phyloP scores from a whole-genome alignment of 1,140 invertebrate genomes.

The Stratiolaelaps scimitus region DNA sequence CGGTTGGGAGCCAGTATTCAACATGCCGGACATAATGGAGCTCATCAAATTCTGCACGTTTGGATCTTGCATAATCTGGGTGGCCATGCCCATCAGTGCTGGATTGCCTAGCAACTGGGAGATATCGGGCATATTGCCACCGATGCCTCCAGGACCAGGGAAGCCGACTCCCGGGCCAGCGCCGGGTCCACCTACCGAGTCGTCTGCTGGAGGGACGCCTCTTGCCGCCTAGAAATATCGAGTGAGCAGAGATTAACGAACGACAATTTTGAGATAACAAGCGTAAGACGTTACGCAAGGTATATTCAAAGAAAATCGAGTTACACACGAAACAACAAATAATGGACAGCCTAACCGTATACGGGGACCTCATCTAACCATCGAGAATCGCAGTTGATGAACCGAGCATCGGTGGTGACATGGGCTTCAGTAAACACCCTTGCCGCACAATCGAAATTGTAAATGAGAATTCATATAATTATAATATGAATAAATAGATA shows the following conservation, averaged over 20 bases:
- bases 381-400: no score
- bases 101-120: constrained; percentile 57
- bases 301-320: constrained; percentile 22
- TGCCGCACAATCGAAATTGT: no score
- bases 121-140: constrained; percentile 44
- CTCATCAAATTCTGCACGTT: constrained; percentile 56
- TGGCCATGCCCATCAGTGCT: constrained; percentile 58
- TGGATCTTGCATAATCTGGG: constrained; percentile 61
- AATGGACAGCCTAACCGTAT: no score
- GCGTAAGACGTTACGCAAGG: not conserved
- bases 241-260: not conserved
- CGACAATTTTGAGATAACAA: not conserved
- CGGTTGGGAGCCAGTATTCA: constrained; percentile 7
- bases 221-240: constrained; percentile 3
- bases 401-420: no score
- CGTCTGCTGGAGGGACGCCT: no score
- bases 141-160: constrained; percentile 38
- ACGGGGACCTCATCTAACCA: no score
- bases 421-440: no score
- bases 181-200: not conserved
- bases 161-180: constrained; percentile 23
- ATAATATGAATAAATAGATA: no score
- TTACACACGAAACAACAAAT: no score
- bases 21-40: constrained; percentile 41
- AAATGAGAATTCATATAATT: no score